Evolutionary conservation across 2,888 invertebrate species (phyloP).

Genomic region (Athalia rosae): DNA sequence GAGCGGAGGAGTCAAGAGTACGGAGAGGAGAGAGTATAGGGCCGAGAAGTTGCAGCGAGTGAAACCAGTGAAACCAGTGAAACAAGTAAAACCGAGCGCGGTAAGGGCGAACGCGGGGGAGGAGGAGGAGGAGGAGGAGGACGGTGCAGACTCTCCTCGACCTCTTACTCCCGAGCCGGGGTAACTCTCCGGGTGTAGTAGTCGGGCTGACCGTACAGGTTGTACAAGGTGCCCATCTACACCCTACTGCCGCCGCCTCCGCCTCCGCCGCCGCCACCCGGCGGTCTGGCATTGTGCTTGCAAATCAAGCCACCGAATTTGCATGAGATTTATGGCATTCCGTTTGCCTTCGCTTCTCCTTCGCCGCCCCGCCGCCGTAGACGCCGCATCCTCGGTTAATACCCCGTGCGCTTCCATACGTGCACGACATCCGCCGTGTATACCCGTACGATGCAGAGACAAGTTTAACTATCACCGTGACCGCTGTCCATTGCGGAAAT

Average conservation of each 20-base stretch:
- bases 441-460: not conserved
- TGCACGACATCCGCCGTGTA: not conserved
- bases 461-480: constrained; percentile 20
- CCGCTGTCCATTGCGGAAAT: constrained; percentile 13
- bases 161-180: no score
- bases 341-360: constrained; percentile 57
- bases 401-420: constrained; percentile 3
- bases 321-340: constrained; percentile 72
- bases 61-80: constrained; percentile 24
- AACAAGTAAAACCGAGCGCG: not conserved
- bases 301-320: constrained; percentile 72
- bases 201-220: not conserved
- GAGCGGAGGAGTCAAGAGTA: constrained; percentile 18
- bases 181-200: no score
- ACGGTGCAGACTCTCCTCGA: no score
- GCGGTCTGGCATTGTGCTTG: constrained; percentile 71
- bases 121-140: not conserved
- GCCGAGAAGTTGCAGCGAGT: constrained; percentile 27
- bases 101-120: not conserved
- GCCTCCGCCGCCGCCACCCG: constrained; percentile 58
- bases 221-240: not conserved
- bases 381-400: constrained; percentile 7
- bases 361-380: not conserved
- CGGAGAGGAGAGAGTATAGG: no score
- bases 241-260: constrained; percentile 50